phyloP scores from a whole-genome alignment of 2,113 vertebrate species.

The Dasypus novemcinctus region DNA sequence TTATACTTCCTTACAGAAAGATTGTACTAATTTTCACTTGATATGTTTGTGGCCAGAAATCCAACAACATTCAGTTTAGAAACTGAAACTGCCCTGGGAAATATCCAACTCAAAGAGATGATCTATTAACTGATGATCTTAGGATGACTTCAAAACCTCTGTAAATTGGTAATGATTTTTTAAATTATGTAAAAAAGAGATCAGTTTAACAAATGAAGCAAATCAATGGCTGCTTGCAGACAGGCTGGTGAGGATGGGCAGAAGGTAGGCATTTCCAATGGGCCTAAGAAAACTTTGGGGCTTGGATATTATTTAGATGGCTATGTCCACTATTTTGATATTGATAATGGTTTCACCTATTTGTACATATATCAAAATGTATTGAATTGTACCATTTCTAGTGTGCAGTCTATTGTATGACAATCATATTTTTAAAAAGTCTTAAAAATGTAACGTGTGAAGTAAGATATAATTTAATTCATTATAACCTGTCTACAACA shows the following conservation, averaged over 20 bases:
- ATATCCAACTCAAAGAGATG: not conserved
- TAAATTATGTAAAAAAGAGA: not conserved
- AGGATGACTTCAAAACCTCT: not conserved
- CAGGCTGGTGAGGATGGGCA: rapidly evolving
- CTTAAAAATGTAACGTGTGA: not conserved
- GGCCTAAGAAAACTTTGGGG: not conserved
- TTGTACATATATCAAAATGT: not conserved
- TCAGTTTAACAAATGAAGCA: not conserved
- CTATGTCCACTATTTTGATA: not conserved
- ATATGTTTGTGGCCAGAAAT: not conserved
- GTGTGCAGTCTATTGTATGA: not conserved
- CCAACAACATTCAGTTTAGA: not conserved
- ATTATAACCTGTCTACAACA: not conserved
- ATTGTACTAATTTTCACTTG: not conserved
- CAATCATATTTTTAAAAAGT: not conserved
- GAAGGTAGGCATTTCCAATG: not conserved
- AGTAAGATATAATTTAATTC: not conserved
- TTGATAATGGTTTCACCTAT: not conserved
- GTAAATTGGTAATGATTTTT: not conserved
- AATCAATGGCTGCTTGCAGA: not conserved
- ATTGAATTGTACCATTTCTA: not conserved
- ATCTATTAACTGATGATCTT: not conserved
- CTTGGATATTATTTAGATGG: not conserved
- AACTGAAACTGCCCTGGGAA: not conserved
- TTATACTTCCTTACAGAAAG: not conserved